Evolutionary conservation across 64 coral and sea anemone species (phyloP).

Genomic region (Cladopsammia gracilis): DNA sequence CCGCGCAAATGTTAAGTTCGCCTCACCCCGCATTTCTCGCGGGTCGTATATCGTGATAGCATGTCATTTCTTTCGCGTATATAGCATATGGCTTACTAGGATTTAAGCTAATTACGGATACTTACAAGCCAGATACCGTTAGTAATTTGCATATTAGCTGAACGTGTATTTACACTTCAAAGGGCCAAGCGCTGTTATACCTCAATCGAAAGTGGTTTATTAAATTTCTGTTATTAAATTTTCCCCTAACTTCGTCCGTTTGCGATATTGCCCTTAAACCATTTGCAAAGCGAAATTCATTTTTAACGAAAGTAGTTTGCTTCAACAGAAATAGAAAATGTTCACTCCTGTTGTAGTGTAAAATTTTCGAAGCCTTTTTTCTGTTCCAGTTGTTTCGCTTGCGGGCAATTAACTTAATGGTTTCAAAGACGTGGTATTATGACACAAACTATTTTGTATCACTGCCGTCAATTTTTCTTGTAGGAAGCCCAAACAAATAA

Average conservation of each 20-base stretch:
- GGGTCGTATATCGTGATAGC: not conserved
- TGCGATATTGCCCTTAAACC: not conserved
- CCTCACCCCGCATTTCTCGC: not conserved
- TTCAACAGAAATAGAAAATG: not conserved
- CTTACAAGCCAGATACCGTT: slow-evolving; percentile 54
- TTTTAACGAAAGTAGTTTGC: not conserved
- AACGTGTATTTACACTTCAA: slow-evolving; percentile 59
- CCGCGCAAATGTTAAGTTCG: not conserved
- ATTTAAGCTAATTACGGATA: slow-evolving; percentile 40
- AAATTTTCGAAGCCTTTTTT: not conserved
- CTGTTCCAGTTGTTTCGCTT: not conserved
- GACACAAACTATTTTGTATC: slow-evolving; percentile 13
- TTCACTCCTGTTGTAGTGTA: not conserved
- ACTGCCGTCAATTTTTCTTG: slow-evolving; percentile 1
- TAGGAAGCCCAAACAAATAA: slow-evolving; percentile 28
- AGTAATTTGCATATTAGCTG: slow-evolving; percentile 49
- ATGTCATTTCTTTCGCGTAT: not conserved
- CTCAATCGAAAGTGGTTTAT: slow-evolving; percentile 30
- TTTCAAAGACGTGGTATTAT: slow-evolving; percentile 5
- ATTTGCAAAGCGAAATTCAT: not conserved
- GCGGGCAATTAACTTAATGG: slow-evolving; percentile 7
- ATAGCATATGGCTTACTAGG: slow-evolving; percentile 41
- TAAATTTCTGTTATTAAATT: slow-evolving; percentile 28
- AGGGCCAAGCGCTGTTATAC: slow-evolving; percentile 12
- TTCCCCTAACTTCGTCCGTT: not conserved